Conservation (phyloP, 1,140 invertebrate genomes). For the Helicorthomorpha holstii region DNA sequence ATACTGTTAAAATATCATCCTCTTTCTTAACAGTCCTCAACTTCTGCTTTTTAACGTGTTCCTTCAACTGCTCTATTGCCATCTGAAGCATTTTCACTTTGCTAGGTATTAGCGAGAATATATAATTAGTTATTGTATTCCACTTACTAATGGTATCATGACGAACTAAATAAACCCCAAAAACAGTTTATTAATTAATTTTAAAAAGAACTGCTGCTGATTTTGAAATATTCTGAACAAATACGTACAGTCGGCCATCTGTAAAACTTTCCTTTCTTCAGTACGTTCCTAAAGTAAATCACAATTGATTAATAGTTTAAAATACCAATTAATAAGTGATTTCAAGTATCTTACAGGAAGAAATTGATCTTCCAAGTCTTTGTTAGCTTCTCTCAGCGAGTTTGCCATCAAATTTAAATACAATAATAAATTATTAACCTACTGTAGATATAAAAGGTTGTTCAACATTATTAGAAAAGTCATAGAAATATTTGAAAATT, state of each 20-base stretch:
- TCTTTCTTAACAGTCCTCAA: background rate
- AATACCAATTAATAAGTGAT: background rate
- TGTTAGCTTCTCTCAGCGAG: slow-evolving; percentile 79
- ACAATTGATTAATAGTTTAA: background rate
- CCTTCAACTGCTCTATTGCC: background rate
- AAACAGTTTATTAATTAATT: background rate
- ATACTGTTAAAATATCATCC: too few species aligned
- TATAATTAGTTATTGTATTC: slow-evolving; percentile 4
- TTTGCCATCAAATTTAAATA: slow-evolving; percentile 76
- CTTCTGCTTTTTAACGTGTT: background rate
- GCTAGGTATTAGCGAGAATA: slow-evolving; percentile 2
- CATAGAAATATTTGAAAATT: background rate
- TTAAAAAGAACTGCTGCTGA: background rate
- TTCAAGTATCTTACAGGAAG: slow-evolving; percentile 8
- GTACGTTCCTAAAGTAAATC: slow-evolving; percentile 64
- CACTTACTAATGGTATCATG: slow-evolving; percentile 5
- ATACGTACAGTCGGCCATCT: slow-evolving; percentile 43
- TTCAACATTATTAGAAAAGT: too few species aligned
- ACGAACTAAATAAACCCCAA: background rate
- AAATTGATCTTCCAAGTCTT: slow-evolving; percentile 59
- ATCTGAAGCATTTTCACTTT: slow-evolving; percentile 1
- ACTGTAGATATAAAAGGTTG: slow-evolving; percentile 18
- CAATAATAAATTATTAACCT: slow-evolving; percentile 92
- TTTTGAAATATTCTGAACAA: background rate
- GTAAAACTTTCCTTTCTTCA: slow-evolving; percentile 85